Conservation (phyloP, 2,888 invertebrate species). For the Drosophila borealis region DNA sequence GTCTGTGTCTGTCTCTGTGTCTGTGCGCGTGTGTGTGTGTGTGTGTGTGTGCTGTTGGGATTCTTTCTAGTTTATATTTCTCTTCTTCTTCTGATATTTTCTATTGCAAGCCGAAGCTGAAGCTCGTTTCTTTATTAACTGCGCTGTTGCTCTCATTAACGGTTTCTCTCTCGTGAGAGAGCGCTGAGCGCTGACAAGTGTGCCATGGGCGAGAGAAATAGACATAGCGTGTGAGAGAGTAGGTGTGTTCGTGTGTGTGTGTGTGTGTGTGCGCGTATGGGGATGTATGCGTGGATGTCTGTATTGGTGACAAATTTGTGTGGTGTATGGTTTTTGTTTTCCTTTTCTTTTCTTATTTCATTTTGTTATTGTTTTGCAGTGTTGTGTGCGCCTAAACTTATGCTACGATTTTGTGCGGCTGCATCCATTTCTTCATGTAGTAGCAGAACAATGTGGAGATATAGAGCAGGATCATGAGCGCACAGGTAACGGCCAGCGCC, state of each 20-base stretch:
- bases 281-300: constrained; percentile 20
- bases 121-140: constrained; percentile 18
- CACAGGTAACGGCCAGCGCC: constrained; percentile 95
- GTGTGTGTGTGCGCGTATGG: constrained; percentile 15
- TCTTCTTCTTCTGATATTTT: background rate
- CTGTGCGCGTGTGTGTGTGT: background rate
- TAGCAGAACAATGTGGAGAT: constrained; percentile 96
- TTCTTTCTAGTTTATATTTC: background rate
- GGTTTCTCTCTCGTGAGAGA: constrained; percentile 47
- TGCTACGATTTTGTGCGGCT: constrained; percentile 92
- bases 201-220: constrained; percentile 66
- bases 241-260: constrained; percentile 16
- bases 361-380: constrained; percentile 21
- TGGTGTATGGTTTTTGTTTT: constrained; percentile 68
- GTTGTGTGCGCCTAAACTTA: constrained; percentile 82
- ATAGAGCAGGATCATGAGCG: constrained; percentile 94
- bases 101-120: constrained; percentile 15
- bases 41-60: constrained; percentile 9
- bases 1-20: constrained; percentile 14
- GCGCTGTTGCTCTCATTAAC: constrained; percentile 49
- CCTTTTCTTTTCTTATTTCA: constrained; percentile 35
- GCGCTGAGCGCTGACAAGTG: constrained; percentile 54
- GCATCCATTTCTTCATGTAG: constrained; percentile 96
- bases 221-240: constrained; percentile 57
- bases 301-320: constrained; percentile 65